Base-by-base conservation (phyloP, 2,113 vertebrate species). In the Syngnathoides biaculeatus region DNA sequence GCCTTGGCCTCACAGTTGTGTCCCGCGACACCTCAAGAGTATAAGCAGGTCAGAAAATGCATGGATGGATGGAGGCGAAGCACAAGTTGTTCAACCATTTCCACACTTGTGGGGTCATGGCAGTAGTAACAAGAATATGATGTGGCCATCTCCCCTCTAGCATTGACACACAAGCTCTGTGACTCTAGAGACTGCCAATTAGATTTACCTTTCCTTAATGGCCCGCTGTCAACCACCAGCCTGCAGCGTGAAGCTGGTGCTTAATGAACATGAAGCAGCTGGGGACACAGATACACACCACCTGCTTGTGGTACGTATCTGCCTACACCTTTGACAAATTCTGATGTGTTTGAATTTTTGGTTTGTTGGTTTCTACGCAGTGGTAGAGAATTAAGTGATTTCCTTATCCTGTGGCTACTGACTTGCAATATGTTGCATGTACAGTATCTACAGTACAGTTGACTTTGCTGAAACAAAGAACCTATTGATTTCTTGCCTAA, bases 161-260 rank as follows among this genome's bases (percentile, higher is more conserved):
- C 86, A 75, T 62, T 73, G 73, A 85, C 84, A 86, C 84, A 75
- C 64, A 50, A 69, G 80, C 75, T 69, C 75, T 79, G 81, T 80
- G 74, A 72, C 74, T 83, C 62, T 73, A 79, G 65, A 77, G 86
- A 86, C 66, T 73, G 65, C 63, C 86, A 86, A 92, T 91, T 88
- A 84, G 80, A 91, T 93, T 92, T 90, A 87, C 88, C 86, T 87
- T 87, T 79, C 53, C 81, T 74, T 90, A 90, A 92, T 90, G 87
- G 86, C 79, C 71, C 84, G 73, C 67, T 87, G 89, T 85, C 84
- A 79, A 72, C 72, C 76, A 77, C 56, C 66, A 61, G 88, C 88
- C 87, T 58, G 69, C 66, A 82, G 87, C 79, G 71, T 40, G 64
- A 30, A 22, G 71, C 60, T 65, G 39, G 20, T 64, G 67, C 67